Evolutionary conservation across 1,140 invertebrate species (phyloP), one percentile per base, ranked within the genome.

Genomic region (Drosophila obscura): DNA sequence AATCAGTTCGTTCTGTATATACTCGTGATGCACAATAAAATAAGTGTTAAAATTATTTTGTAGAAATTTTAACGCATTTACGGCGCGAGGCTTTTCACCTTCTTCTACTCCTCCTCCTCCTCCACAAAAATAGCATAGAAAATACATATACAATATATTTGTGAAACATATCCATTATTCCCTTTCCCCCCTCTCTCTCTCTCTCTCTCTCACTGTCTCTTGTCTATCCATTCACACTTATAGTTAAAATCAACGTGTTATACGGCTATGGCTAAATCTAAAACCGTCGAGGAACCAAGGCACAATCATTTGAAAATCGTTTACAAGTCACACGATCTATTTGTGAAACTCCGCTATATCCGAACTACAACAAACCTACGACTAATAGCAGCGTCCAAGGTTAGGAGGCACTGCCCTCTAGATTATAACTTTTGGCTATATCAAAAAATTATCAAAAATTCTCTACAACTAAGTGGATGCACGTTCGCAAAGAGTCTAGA

Each of bases 261-360:
- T 57, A 77, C 35, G 49, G 46, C 66, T 88, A 79, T 60, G 60
- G 50, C 75, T 82, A 88, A 68, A 79, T 75, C 74, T 87, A 79
- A 76, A 88, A 85, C 73, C 75, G 58, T 49, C 69, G 66, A 88
- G 84, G 73, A 88, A 88, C 83, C 84, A 88, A 88, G 83, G 83
- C 84, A 88, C 83, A 89, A 88, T 83, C 59, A 80, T 88, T 83
- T 67, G 48, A 83, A 77, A 88, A 87, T 79, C 75, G 66, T 76
- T 67, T 75, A 53, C 53, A 48, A 41, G 44, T 43, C 22, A 26
- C 61, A 60, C 64, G 49, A 48, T 57, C 49, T 61, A 46, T 57
- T 56, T 28, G 39, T 80, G 56, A 72, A 80, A 76, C 71, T 49
- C 28, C 7, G 22, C 50, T 72, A 56, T 19, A 45, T 75, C 39